Evolutionary conservation across 92 coral and sea anemone genomes (phyloP).

Genomic region (Phenganax subtilis): DNA sequence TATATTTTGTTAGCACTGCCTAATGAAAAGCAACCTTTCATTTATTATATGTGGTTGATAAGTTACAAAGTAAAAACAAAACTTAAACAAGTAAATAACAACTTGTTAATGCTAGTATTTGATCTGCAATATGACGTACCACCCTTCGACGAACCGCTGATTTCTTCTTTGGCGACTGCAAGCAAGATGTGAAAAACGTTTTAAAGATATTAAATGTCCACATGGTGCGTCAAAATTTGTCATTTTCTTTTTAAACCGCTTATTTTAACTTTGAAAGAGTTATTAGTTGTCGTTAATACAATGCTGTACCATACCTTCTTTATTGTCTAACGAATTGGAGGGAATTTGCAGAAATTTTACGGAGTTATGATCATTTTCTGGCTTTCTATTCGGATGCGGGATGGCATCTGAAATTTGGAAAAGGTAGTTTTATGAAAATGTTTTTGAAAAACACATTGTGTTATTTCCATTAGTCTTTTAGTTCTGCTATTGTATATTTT

Average conservation of each 20-base stretch:
- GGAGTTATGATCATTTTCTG: not conserved
- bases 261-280: not conserved
- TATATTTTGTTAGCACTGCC: too few relatives aligned
- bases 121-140: slow-evolving; percentile 23
- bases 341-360: slow-evolving; percentile 24
- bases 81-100: not conserved
- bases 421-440: not conserved
- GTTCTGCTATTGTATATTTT: not conserved
- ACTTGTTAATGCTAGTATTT: not conserved
- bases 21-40: too few relatives aligned
- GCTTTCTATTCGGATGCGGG: not conserved
- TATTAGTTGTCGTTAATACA: not conserved
- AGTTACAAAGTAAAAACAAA: too few relatives aligned
- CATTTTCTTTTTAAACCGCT: not conserved
- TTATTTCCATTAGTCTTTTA: not conserved
- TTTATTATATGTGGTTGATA: too few relatives aligned
- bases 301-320: slow-evolving; percentile 21
- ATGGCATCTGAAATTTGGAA: slow-evolving; percentile 22
- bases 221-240: not conserved
- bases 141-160: slow-evolving; percentile 16
- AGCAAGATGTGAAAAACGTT: slow-evolving; percentile 14
- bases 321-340: slow-evolving; percentile 25
- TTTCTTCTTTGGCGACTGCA: slow-evolving; percentile 36
- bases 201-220: not conserved
- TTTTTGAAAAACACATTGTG: not conserved